Evolutionary conservation across 2,888 invertebrate genomes (phyloP).

Genomic region (Noctua pronuba): DNA sequence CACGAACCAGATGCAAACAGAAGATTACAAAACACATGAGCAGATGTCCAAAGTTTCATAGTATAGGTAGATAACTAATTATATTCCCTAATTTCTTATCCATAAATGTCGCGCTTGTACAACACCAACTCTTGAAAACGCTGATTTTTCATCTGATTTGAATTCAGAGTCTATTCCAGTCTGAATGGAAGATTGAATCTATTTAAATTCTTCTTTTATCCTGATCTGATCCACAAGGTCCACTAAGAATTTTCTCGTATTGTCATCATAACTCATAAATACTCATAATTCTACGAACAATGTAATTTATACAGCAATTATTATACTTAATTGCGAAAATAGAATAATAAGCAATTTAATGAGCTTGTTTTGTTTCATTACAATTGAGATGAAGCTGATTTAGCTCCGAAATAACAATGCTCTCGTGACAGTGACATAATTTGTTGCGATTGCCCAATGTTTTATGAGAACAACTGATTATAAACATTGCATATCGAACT

Average conservation of each 20-base stretch:
- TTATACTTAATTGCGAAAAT: conserved; percentile 50
- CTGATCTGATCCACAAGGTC: not conserved
- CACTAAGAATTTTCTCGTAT: conserved; percentile 24
- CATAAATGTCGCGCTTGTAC: not conserved
- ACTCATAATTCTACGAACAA: conserved; percentile 33
- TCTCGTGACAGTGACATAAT: conserved; percentile 71
- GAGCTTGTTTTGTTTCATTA: conserved; percentile 65
- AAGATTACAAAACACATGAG: conserved; percentile 1
- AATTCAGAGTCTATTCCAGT: not conserved
- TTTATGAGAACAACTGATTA: conserved; percentile 64
- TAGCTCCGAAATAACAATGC: conserved; percentile 72
- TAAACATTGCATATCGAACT: conserved; percentile 49
- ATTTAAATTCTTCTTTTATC: not conserved
- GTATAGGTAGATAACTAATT: not conserved
- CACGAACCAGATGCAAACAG: conserved; percentile 13
- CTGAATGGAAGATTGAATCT: not conserved
- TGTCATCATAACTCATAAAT: conserved; percentile 27
- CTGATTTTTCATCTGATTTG: too few relatives aligned
- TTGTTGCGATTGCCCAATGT: conserved; percentile 68
- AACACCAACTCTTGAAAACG: not conserved
- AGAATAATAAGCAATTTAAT: conserved; percentile 64
- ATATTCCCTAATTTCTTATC: not conserved
- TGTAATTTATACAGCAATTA: conserved; percentile 45
- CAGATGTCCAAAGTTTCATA: not conserved
- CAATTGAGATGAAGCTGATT: conserved; percentile 68